Base-by-base conservation (phyloP, 2,888 invertebrate species). In the Tromatobia lineatoria region DNA sequence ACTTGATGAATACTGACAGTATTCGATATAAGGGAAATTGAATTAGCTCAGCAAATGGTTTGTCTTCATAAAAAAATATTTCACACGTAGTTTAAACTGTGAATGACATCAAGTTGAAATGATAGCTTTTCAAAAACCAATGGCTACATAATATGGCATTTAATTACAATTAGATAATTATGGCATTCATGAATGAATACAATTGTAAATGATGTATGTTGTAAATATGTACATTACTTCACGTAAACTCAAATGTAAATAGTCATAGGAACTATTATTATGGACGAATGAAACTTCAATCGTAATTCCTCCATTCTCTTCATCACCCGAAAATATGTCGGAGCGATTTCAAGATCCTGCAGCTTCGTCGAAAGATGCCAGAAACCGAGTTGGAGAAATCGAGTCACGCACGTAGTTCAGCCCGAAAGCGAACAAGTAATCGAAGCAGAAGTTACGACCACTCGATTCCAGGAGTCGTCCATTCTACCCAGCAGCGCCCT, bases 391-490 rank as follows among this genome's bases (percentile, higher is more conserved):
- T 70, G 38, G 73, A 38, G 52, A 61, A 81, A 81, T 76, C 75
- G 64, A 70, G 50, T 52, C 75, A 71, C 69, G 76, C 75, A 64
- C 76, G 64, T 45, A 54, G 23, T 57, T 73, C 66, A 73, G 73
- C 20, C 29, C 20, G 73, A 45, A 74, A 61, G 47, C 73, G 67
- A 67, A 77, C 45, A 78, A 59, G 59, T 52, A 66, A 82, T 82
- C 77, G 73, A 82, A 78, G 57, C 23, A 64, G 79, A 75, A 75
- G 70, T 83, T 79, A 83, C 75, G 75, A 70, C 79, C 38, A 29
- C 57, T 75, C 64, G 10, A 20, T 73, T 57, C n/a, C 47, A 34
- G 23, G 59, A 47, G 34, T 50, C 75, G 50, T 75, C 57, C 47
- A 38, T 70, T 57, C 34, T 18, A 59, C 70, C 50, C 25, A 61